Evolutionary conservation across 1,140 invertebrate species (phyloP).

Genomic region (Drosophila nigromelanica): DNA sequence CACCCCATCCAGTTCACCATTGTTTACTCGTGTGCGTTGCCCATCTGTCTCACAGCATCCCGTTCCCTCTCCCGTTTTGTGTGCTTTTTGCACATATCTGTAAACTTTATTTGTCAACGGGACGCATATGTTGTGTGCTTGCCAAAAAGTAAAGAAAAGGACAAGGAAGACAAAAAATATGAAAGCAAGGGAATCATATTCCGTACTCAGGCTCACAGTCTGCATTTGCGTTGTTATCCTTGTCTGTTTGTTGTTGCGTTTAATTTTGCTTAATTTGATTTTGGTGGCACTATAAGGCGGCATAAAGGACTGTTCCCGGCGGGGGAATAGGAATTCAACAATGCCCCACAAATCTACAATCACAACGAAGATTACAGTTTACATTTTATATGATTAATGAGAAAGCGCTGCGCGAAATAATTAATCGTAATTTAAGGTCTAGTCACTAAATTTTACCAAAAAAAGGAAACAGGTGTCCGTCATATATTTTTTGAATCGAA

Average conservation of each 20-base stretch:
- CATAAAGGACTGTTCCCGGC: background rate
- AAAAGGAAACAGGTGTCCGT: no score
- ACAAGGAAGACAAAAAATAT: constrained; percentile 23
- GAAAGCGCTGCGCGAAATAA: constrained; percentile 1
- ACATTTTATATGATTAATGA: constrained; percentile 20
- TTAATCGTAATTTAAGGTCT: background rate
- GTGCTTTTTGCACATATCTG: constrained; percentile 66
- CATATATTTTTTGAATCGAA: no score
- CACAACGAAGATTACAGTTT: constrained; percentile 31
- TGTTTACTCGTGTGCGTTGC: constrained; percentile 74
- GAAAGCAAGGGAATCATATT: constrained; percentile 47
- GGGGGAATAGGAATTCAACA: constrained; percentile 8
- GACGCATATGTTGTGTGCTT: constrained; percentile 75
- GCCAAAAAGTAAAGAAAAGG: constrained; percentile 52
- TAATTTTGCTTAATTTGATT: constrained; percentile 76
- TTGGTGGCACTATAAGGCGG: constrained; percentile 34
- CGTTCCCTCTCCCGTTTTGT: constrained; percentile 17
- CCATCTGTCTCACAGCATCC: constrained; percentile 39
- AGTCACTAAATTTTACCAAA: no score
- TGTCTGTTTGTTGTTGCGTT: constrained; percentile 55
- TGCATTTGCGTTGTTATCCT: constrained; percentile 29
- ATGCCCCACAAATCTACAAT: constrained; percentile 49
- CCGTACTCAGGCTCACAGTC: constrained; percentile 28
- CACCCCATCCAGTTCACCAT: constrained; percentile 46
- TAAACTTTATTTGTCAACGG: constrained; percentile 79